A percentile compares a stretch with the other conserved stretches of the same genome.
Conservation (phyloP, 1,140 invertebrate genomes). For the Drosophila tristis region DNA sequence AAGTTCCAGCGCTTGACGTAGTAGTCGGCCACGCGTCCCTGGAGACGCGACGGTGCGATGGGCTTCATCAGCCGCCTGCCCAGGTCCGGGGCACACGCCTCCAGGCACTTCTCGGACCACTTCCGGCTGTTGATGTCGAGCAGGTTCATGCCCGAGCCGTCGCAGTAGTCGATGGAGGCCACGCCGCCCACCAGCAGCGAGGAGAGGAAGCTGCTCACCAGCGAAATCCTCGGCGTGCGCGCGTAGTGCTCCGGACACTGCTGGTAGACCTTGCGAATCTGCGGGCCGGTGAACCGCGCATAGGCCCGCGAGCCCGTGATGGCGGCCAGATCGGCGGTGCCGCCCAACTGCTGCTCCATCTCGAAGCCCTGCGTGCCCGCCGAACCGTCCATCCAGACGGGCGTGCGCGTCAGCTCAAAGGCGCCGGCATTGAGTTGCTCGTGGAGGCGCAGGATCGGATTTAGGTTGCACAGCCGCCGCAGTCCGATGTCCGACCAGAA, state of each 20-base stretch:
- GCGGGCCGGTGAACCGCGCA: slow-evolving; percentile 95
- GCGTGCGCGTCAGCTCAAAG: slow-evolving; percentile 92
- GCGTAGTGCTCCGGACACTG: slow-evolving; percentile 90
- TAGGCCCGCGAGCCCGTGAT: slow-evolving; percentile 96
- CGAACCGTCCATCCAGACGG: slow-evolving; percentile 97
- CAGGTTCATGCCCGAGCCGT: slow-evolving; percentile 99
- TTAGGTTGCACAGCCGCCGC: slow-evolving; percentile 87
- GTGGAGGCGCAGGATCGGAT: slow-evolving; percentile 90
- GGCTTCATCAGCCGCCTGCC: slow-evolving; percentile 89
- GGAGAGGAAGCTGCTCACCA: slow-evolving; percentile 96
- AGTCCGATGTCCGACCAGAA: slow-evolving; percentile 94
- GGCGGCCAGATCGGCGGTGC: slow-evolving; percentile 90
- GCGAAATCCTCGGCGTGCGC: slow-evolving; percentile 93
- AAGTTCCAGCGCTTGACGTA: slow-evolving; percentile 94
- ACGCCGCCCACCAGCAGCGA: slow-evolving; percentile 94
- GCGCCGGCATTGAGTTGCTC: slow-evolving; percentile 90
- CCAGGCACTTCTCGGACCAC: slow-evolving; percentile 91
- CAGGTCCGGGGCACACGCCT: slow-evolving; percentile 90
- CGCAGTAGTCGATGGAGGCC: slow-evolving; percentile 95
- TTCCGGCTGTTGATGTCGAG: slow-evolving; percentile 91
- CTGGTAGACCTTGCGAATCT: slow-evolving; percentile 94
- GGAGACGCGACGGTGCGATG: slow-evolving; percentile 88
- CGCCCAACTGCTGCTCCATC: slow-evolving; percentile 91
- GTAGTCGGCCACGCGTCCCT: slow-evolving; percentile 91
- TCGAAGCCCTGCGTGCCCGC: slow-evolving; percentile 90